phyloP scores from a whole-genome alignment of 2,888 invertebrate species.

The Drosophila buzzatii region DNA sequence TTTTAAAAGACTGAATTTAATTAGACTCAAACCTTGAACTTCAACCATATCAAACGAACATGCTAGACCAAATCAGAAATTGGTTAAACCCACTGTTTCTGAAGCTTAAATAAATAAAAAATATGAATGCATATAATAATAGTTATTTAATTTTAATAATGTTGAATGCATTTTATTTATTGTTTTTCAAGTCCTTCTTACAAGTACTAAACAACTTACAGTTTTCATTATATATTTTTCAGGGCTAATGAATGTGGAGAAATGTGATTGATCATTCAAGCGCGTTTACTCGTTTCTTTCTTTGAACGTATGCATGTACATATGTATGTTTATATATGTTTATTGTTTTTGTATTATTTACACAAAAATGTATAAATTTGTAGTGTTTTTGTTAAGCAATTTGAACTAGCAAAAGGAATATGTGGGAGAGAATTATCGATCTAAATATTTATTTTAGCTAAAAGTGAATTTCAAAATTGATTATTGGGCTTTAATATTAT shows the following conservation, averaged over 20 bases:
- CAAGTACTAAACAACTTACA: constrained; percentile 60
- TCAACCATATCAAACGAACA: not conserved
- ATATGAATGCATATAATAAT: not conserved
- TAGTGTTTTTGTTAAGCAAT: constrained; percentile 45
- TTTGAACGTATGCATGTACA: constrained; percentile 16
- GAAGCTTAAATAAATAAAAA: not conserved
- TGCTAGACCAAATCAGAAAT: too few species aligned
- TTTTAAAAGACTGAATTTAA: not conserved
- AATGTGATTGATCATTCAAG: constrained; percentile 27
- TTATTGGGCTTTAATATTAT: constrained; percentile 28
- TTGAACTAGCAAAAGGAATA: constrained; percentile 54
- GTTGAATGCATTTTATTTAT: constrained; percentile 64
- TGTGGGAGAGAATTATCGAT: constrained; percentile 24
- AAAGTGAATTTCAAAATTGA: constrained; percentile 34
- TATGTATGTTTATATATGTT: constrained; percentile 7
- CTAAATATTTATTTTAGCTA: constrained; percentile 64
- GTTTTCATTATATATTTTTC: constrained; percentile 37
- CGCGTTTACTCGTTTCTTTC: constrained; percentile 21
- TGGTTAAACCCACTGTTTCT: too few species aligned
- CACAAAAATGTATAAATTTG: constrained; percentile 57
- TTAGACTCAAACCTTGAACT: not conserved
- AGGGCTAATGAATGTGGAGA: constrained; percentile 41
- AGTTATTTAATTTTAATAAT: constrained; percentile 33
- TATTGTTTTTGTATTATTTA: constrained; percentile 50
- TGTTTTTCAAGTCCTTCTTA: constrained; percentile 61